These are phyloP conservation scores for Calameuta idolon DNA, from an alignment of 2,888 invertebrate genomes.

Conservation along the genomic window DNA sequence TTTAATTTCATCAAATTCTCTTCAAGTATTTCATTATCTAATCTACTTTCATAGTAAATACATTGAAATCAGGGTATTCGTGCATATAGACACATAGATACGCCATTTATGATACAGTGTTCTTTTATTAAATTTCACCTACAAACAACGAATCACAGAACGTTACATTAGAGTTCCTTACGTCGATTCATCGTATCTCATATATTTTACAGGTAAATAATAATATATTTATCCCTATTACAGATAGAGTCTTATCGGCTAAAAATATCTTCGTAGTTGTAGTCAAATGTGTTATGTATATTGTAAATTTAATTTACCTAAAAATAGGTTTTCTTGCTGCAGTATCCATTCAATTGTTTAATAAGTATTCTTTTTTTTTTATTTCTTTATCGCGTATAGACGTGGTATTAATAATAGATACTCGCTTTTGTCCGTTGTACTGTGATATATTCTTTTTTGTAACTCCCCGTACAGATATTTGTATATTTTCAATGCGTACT, in stretches of 20 bases:
- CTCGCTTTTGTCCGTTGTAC: constrained; percentile 63
- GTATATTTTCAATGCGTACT: constrained; percentile 15
- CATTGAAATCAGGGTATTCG: background rate
- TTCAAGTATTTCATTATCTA: background rate
- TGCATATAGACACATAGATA: background rate
- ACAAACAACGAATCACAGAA: constrained; percentile 68
- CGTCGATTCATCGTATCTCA: constrained; percentile 64
- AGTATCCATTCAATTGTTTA: constrained; percentile 48
- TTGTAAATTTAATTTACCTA: constrained; percentile 63
- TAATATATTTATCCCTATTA: constrained; percentile 64
- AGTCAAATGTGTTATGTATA: constrained; percentile 61
- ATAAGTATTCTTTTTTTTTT: constrained; percentile 1
- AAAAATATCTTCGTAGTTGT: constrained; percentile 63
- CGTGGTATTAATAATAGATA: constrained; percentile 59
- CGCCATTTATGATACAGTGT: constrained; percentile 59
- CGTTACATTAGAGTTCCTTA: constrained; percentile 67
- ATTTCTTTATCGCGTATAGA: constrained; percentile 51
- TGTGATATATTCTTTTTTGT: constrained; percentile 44
- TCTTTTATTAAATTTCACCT: constrained; percentile 68
- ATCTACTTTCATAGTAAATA: background rate
- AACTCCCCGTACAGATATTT: constrained; percentile 12
- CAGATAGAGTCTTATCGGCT: constrained; percentile 64
- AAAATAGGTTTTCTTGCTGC: constrained; percentile 59
- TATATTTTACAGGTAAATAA: constrained; percentile 66
- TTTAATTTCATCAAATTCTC: background rate